Evolutionary conservation across 2,113 vertebrate species (phyloP).

Genomic region (Odontophorus gujanensis): DNA sequence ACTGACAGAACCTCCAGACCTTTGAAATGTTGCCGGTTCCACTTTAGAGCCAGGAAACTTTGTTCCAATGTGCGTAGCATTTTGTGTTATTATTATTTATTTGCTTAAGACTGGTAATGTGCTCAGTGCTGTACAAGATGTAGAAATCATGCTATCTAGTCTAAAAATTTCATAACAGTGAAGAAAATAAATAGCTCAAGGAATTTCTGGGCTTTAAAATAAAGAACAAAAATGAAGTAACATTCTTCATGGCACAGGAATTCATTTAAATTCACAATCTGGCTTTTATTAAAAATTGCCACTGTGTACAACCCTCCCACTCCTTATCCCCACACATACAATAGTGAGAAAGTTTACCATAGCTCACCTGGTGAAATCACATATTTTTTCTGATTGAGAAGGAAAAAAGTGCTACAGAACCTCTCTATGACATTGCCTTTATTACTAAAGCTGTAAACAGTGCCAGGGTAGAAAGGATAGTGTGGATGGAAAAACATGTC

Average conservation of each 20-base stretch:
- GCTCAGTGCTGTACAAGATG: not conserved
- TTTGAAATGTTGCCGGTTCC: not conserved
- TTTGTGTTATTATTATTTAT: not conserved
- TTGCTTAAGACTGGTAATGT: not conserved
- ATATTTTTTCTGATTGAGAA: not conserved
- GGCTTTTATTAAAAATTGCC: not conserved
- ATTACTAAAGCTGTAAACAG: not conserved
- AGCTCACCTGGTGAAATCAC: not conserved
- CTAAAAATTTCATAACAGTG: not conserved
- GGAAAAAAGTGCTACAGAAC: not conserved
- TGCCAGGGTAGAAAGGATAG: not conserved
- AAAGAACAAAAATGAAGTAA: not conserved
- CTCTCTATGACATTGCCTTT: not conserved
- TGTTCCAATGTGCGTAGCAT: not conserved
- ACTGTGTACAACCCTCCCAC: not conserved
- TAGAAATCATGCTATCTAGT: not conserved
- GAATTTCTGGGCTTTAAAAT: not conserved
- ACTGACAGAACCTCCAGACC: not conserved
- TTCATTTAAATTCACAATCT: not conserved
- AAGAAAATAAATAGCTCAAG: not conserved
- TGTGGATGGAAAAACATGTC: not conserved
- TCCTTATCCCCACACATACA: not conserved
- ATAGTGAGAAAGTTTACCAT: not conserved
- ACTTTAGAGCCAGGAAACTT: not conserved
- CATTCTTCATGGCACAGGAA: not conserved